Conservation (phyloP, 2,888 invertebrate genomes). For the Dryobotodes eremita region DNA sequence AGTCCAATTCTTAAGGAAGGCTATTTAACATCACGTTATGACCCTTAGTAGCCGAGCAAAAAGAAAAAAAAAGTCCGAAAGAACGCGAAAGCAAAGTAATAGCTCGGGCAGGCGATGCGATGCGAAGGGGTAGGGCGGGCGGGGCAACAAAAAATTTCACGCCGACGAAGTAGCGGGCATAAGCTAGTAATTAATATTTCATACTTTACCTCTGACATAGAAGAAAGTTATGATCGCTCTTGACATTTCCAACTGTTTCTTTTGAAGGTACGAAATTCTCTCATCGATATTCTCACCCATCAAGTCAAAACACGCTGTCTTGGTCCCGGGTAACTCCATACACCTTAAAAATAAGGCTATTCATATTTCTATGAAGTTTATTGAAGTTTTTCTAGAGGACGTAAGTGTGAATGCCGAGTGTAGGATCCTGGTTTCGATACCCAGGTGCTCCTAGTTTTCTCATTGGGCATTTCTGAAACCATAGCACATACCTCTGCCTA, state of each 20-base stretch:
- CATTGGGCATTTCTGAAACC: neutral
- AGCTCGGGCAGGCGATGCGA: too few species aligned
- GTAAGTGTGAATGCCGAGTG: too few species aligned
- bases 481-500: neutral
- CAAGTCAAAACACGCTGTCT: slow-evolving; percentile 70
- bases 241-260: slow-evolving; percentile 70
- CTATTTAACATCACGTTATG: too few species aligned
- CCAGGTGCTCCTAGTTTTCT: neutral
- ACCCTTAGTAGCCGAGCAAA: too few species aligned
- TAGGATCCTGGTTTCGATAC: neutral
- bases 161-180: too few species aligned
- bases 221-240: slow-evolving; percentile 80
- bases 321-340: slow-evolving; percentile 70
- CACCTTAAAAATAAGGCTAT: slow-evolving; percentile 62
- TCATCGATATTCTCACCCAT: slow-evolving; percentile 68
- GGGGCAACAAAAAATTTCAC: too few species aligned
- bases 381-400: neutral
- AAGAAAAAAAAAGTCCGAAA: too few species aligned
- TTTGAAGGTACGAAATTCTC: slow-evolving; percentile 66
- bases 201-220: slow-evolving; percentile 75
- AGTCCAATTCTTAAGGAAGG: too few species aligned
- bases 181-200: neutral
- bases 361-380: neutral
- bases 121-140: too few species aligned
- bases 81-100: too few species aligned